Evolutionary conservation across 2,888 invertebrate species (phyloP), one percentile per base, ranked within the genome.

Genomic region (Mesochorus sp.): DNA sequence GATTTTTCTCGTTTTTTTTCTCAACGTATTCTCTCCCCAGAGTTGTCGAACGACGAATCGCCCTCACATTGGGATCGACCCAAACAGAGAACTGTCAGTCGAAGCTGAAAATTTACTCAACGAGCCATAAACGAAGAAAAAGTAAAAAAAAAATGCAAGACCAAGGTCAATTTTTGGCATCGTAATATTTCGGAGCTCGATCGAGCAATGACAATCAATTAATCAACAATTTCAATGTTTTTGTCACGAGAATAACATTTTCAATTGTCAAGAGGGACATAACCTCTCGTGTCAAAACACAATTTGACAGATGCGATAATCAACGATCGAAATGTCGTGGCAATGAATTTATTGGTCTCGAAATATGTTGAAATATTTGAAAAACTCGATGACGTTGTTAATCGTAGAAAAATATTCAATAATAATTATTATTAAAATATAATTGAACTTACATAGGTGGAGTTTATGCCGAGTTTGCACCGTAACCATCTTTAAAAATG

Each of bases 401-500:
- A 59, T 19, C 1, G 49, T 34, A 8, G 24, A 55, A 53, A 64
- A 70, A 53, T n/a, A n/a, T n/a, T n/a, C n/a, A n/a, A n/a, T n/a
- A n/a, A n/a, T n/a, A n/a, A n/a, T n/a, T n/a, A n/a, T 66, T 28
- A 70, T 51, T 70, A 44, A 71, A 71, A 57, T 21, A 39, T 59
- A 78, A n/a, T n/a, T n/a, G n/a, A n/a, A n/a, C 78, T 59, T 34
- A 78, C 78, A 74, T 51, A 64, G 64, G 14, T 74, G 51, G 37
- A 28, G 64, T 51, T 78, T 70, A 74, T 70, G 74, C 74, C 66
- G 74, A 70, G 78, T 78, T 78, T 70, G 74, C 78, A 78, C 53
- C 64, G 78, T 53, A 59, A 42, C 68, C 74, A 70, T 57, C n/a
- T 51, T 64, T 19, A 34, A 51, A 10, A 61, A 51, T 37, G 21